Evolutionary conservation across 2,797 vertebrate genomes (phyloP).

Genomic region (Sebastes dallii): DNA sequence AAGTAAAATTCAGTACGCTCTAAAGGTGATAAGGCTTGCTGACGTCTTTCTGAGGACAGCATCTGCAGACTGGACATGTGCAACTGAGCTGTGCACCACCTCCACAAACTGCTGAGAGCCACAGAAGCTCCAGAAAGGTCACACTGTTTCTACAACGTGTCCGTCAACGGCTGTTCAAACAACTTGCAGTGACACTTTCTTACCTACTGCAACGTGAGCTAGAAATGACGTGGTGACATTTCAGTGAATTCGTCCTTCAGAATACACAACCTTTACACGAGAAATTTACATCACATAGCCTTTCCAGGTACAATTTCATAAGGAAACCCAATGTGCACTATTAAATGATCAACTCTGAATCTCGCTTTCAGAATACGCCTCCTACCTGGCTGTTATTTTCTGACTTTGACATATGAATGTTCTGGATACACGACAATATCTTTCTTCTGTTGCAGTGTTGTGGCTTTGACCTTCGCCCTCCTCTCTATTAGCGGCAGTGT

Average conservation of each 20-base stretch:
- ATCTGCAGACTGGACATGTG: conserved; percentile 3
- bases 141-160: conserved; percentile 30
- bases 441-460: background rate
- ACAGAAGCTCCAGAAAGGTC: conserved; percentile 61
- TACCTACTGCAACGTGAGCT: conserved; percentile 41
- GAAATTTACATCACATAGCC: conserved; percentile 3
- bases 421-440: background rate
- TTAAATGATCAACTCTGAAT: conserved; percentile 22
- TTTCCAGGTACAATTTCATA: conserved; percentile 10
- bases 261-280: conserved; percentile 20
- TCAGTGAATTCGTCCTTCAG: conserved; percentile 56
- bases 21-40: background rate
- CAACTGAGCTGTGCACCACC: background rate
- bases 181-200: conserved; percentile 40
- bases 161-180: conserved; percentile 51
- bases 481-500: background rate
- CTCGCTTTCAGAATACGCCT: background rate
- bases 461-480: background rate
- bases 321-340: background rate
- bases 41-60: background rate
- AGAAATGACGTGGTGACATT: conserved; percentile 61
- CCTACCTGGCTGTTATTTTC: background rate
- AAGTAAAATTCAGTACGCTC: conserved; percentile 3
- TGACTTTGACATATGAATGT: background rate
- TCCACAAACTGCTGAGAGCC: conserved; percentile 55